A percentile compares a stretch with the other conserved stretches of the same genome.
phyloP scores from a whole-genome alignment of 2,888 invertebrate species.

The Smittia aterrima region DNA sequence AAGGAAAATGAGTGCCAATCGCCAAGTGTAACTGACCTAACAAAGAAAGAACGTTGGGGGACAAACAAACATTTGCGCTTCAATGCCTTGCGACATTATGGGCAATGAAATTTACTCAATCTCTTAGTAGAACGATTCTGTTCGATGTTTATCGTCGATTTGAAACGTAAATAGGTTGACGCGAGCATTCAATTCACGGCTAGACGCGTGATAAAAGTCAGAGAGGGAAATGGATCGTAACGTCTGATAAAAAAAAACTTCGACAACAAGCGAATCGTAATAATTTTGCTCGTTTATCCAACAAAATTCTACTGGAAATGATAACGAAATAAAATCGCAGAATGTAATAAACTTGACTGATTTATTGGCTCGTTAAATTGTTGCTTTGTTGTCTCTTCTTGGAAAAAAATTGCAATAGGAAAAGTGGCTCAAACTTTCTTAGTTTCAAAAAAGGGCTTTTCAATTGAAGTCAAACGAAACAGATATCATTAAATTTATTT shows the following conservation, averaged over 20 bases:
- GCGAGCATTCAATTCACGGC: background rate
- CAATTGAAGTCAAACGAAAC: too few relatives aligned
- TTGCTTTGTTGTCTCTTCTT: background rate
- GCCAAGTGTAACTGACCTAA: constrained; percentile 34
- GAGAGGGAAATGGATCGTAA: background rate
- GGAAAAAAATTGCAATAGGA: background rate
- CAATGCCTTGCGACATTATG: background rate
- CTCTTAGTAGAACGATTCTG: background rate
- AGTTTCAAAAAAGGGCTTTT: background rate
- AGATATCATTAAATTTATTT: background rate
- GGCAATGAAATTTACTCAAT: constrained; percentile 20
- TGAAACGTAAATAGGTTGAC: background rate
- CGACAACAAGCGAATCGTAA: background rate
- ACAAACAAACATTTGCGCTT: background rate
- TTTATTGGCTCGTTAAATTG: background rate
- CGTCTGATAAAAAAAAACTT: background rate
- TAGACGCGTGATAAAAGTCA: background rate
- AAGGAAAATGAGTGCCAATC: constrained; percentile 29
- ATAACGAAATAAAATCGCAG: background rate
- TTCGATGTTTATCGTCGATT: background rate
- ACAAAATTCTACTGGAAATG: background rate
- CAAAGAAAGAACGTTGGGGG: background rate
- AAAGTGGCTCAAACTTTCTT: background rate
- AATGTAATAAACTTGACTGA: background rate
- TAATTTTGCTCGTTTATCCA: too few relatives aligned